Evolutionary conservation across 2,888 invertebrate species (phyloP).

Genomic region (Sinelater perroti): DNA sequence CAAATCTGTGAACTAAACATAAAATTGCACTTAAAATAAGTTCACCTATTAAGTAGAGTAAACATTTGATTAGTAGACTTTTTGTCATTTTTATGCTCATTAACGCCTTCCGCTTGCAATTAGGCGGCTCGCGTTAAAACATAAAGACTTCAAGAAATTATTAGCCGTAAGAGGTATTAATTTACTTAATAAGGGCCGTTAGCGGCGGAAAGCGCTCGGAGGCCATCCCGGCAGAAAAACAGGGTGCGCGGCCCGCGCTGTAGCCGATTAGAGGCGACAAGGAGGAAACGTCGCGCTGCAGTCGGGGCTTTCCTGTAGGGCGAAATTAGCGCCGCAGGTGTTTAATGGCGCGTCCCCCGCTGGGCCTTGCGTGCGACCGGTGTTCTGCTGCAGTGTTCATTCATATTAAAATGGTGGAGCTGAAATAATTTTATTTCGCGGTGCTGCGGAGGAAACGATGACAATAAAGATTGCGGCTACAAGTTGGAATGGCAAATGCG

Average conservation of each 20-base stretch:
- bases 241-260: background rate
- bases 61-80: too few species aligned
- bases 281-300: constrained; percentile 2
- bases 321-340: constrained; percentile 25
- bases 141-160: constrained; percentile 10
- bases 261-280: constrained; percentile 6
- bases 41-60: too few species aligned
- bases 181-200: constrained; percentile 15
- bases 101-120: constrained; percentile 8
- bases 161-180: constrained; percentile 17
- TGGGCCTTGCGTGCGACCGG: constrained; percentile 11
- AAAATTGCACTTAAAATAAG: too few species aligned
- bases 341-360: constrained; percentile 21
- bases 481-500: too few species aligned
- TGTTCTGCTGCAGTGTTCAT: constrained; percentile 6
- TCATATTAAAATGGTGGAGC: constrained; percentile 4
- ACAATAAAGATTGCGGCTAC: too few species aligned
- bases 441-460: too few species aligned
- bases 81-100: too few species aligned
- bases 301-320: constrained; percentile 9
- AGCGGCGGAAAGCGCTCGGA: constrained; percentile 16
- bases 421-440: too few species aligned
- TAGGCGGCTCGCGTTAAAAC: constrained; percentile 9
- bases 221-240: constrained; percentile 4
- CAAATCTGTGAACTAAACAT: too few species aligned